Evolutionary conservation across 2,797 vertebrate species (phyloP).

Genomic region (Steatocranus sp.): DNA sequence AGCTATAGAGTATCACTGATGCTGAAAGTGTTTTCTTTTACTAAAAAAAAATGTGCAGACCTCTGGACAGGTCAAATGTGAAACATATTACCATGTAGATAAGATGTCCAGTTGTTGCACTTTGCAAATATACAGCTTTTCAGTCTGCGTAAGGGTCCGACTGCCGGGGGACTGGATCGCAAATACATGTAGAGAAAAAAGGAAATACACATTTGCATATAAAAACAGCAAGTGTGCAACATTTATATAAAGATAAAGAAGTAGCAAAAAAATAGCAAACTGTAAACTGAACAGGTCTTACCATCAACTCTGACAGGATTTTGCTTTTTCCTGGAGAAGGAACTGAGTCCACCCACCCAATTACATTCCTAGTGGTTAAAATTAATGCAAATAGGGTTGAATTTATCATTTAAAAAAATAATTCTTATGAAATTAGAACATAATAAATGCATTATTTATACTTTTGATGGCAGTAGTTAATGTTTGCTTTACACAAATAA

Average conservation of each 20-base stretch:
- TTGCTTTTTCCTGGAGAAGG: conserved; percentile 77
- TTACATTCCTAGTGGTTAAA: conserved; percentile 43
- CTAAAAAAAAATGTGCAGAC: background rate
- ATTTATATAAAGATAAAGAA: background rate
- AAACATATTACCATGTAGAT: conserved; percentile 30
- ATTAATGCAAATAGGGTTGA: fast-evolving
- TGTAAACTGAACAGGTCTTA: conserved; percentile 15
- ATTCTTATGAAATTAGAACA: background rate
- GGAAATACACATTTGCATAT: background rate
- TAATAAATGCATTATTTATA: background rate
- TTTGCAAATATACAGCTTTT: conserved; percentile 46
- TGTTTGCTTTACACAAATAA: background rate
- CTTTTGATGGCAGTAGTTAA: background rate
- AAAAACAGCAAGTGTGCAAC: background rate
- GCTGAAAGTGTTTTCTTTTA: background rate
- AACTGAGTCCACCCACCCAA: conserved; percentile 70
- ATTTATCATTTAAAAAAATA: background rate
- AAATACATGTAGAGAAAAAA: background rate
- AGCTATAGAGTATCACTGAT: background rate
- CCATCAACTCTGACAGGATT: conserved; percentile 67
- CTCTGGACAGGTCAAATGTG: background rate
- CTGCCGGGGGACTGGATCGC: background rate
- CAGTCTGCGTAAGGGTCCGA: conserved; percentile 14
- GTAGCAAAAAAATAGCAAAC: background rate
- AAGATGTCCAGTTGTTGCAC: conserved; percentile 34